Evolutionary conservation across 2,888 invertebrate genomes (phyloP), one percentile per base, ranked within the genome.

Genomic region (Drosophila nigritarsus): DNA sequence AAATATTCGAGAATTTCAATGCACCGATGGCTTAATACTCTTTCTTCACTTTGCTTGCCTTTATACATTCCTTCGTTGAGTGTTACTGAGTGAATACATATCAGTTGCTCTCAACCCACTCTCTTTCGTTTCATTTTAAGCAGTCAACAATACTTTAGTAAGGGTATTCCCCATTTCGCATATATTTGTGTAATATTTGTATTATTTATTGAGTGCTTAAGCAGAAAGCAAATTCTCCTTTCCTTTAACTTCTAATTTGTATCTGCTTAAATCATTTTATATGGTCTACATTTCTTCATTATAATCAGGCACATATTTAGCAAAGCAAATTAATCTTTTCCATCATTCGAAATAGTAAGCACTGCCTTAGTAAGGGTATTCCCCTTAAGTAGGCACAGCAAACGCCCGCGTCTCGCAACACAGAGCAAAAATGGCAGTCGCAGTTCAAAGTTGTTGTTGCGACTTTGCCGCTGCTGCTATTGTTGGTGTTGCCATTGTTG

Each of bases 371-470:
- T 36, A 1, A 78, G 79, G 38, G 78, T 68, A 78, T 54, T 11
- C 1, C 13, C 34, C 32, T 48, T 45, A 60, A 73, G 42, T 65
- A 78, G 82, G 78, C 78, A 68, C 68, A 68, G 65, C 65, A 65
- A 24, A 78, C 79, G 78, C 82, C 78, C 53, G 79, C 55, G 79
- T 78, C 73, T 48, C 74, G 74, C 78, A 78, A 73, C 65, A 60
- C 78, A 67, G 60, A 82, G 67, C 62, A 49, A 66, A 80, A 72
- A 76, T 69, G 83, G 72, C 83, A 65, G 66, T 65, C 74, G 66
- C 51, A 36, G 50, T 62, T 32, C 34, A 63, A 42, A 56, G 56
- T 56, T 45, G 40, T 56, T 56, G 54, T 24, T 54, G 27, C n/a
- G 40, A 7, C 13, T 40, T 20, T 24, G 49, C 32, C 49, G 64